These are phyloP conservation scores for Azorinus chamasolen DNA, from an alignment of 2,888 invertebrate species.

Conservation along the genomic window DNA sequence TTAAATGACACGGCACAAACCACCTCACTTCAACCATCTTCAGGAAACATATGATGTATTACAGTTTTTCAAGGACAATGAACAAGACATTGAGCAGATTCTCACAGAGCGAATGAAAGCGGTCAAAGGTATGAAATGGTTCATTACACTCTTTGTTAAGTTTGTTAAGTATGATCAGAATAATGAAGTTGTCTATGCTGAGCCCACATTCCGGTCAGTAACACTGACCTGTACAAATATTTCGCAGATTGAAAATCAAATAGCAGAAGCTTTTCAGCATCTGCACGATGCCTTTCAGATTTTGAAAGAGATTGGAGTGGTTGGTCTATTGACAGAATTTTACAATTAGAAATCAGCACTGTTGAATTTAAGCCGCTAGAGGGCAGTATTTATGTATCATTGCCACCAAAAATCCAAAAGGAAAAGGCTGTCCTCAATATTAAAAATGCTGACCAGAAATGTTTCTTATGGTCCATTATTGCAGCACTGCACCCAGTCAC, in stretches of 20 bases:
- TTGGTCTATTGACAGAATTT: slow-evolving; percentile 43
- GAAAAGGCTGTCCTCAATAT: slow-evolving; percentile 49
- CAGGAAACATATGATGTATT: no score
- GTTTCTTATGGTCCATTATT: slow-evolving; percentile 43
- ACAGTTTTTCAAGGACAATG: neutral
- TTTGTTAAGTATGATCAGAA: slow-evolving; percentile 5
- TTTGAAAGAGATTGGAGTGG: slow-evolving; percentile 42
- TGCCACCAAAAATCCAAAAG: slow-evolving; percentile 14
- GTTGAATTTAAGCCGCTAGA: slow-evolving; percentile 36
- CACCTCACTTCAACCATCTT: no score
- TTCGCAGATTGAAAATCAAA: slow-evolving; percentile 34
- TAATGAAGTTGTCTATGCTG: slow-evolving; percentile 56
- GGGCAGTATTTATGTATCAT: slow-evolving; percentile 35
- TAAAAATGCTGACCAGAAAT: slow-evolving; percentile 47
- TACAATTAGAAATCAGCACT: slow-evolving; percentile 36
- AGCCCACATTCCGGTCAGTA: slow-evolving; percentile 33
- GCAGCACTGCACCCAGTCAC: slow-evolving; percentile 27
- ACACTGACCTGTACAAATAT: slow-evolving; percentile 21
- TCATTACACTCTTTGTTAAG: slow-evolving; percentile 43
- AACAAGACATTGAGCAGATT: slow-evolving; percentile 1
- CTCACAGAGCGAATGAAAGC: neutral
- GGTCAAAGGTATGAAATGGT: slow-evolving; percentile 57
- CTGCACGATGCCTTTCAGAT: slow-evolving; percentile 18
- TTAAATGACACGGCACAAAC: slow-evolving; percentile 19
- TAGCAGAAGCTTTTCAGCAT: no score